A percentile compares a stretch with the other conserved stretches of the same genome.
phyloP scores from a whole-genome alignment of 37 sponge, comb jelly and placozoan genomes.

The Mnemiopsis leidyi region DNA sequence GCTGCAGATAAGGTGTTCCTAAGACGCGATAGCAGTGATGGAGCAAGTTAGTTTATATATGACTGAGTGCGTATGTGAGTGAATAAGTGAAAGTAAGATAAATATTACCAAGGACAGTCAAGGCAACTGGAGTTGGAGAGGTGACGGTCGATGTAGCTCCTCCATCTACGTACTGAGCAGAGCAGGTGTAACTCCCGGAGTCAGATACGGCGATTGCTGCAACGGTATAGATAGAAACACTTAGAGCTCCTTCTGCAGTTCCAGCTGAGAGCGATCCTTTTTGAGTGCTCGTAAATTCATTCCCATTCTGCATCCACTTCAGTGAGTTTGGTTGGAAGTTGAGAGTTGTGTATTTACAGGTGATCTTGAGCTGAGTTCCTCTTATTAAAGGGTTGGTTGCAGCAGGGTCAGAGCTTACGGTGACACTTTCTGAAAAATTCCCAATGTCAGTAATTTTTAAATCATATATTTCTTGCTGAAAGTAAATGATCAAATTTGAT shows the following conservation, averaged over 20 bases:
- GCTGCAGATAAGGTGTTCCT: too few relatives aligned
- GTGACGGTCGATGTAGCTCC: not conserved
- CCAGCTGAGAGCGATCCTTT: not conserved
- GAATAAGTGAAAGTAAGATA: too few relatives aligned
- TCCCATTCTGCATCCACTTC: not conserved
- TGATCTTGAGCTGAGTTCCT: not conserved
- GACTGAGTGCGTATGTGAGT: too few relatives aligned
- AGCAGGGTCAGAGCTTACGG: not conserved
- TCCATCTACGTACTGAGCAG: not conserved
- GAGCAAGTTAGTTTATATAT: too few relatives aligned
- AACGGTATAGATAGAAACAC: not conserved
- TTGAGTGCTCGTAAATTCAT: not conserved
- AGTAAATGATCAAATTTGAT: too few relatives aligned
- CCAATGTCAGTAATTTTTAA: too few relatives aligned
- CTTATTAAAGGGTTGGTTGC: not conserved
- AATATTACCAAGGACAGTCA: not conserved
- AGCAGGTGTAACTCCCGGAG: not conserved
- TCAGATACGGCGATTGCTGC: not conserved
- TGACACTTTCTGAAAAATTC: not conserved
- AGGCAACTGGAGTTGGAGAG: not conserved
- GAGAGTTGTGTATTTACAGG: not conserved
- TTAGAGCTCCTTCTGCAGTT: not conserved
- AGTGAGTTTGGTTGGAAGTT: not conserved
- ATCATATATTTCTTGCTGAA: too few relatives aligned
- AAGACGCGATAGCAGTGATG: too few relatives aligned